Evolutionary conservation across 92 coral and sea anemone genomes (phyloP).

Genomic region (Nematostella vectensis): DNA sequence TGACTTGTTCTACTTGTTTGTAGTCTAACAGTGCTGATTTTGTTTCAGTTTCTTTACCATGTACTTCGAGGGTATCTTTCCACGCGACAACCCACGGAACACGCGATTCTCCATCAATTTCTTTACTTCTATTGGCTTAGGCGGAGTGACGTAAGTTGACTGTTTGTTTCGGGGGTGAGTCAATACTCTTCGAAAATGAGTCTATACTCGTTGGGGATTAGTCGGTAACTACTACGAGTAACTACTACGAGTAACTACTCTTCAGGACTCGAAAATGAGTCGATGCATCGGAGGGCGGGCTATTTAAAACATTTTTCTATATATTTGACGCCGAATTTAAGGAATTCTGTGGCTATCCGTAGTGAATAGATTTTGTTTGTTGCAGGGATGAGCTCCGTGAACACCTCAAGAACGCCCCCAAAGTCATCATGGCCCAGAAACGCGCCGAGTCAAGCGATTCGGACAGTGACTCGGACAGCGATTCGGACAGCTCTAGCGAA

Average conservation of each 20-base stretch:
- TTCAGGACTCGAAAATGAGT: too few species aligned
- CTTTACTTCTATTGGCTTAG: conserved; percentile 96
- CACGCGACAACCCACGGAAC: conserved; percentile 94
- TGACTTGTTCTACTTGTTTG: too few species aligned
- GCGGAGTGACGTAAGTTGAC: conserved; percentile 97
- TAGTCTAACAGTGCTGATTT: too few species aligned
- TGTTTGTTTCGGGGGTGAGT: too few species aligned
- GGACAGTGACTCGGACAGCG: conserved; percentile 31
- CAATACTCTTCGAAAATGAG: not conserved
- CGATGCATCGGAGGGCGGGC: too few species aligned
- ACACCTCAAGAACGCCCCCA: conserved; percentile 96
- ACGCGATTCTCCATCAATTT: conserved; percentile 98
- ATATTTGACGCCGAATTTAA: too few species aligned
- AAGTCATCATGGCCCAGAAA: conserved; percentile 79
- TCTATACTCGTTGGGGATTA: too few species aligned
- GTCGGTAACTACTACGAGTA: too few species aligned
- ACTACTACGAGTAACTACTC: too few species aligned
- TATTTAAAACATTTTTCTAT: too few species aligned
- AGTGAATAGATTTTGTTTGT: too few species aligned
- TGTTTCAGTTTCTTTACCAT: conserved; percentile 51
- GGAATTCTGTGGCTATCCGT: too few species aligned
- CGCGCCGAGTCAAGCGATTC: conserved; percentile 61
- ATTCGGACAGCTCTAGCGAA: conserved; percentile 56
- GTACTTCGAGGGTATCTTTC: conserved; percentile 96
- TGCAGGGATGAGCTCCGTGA: conserved; percentile 92